Evolutionary conservation across 2,797 vertebrate species (phyloP).

Genomic region (Heliangelus exortis): DNA sequence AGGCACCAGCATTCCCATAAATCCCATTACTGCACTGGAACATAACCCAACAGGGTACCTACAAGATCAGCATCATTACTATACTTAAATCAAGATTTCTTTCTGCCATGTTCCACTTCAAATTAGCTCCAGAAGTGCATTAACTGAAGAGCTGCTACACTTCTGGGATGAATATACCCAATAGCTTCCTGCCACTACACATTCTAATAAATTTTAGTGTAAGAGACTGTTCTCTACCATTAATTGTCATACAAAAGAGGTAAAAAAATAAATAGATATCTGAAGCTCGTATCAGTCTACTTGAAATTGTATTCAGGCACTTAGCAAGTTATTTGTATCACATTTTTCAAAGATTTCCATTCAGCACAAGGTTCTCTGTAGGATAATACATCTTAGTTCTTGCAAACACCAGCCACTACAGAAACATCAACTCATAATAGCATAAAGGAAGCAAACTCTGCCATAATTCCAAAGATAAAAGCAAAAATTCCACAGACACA

Average conservation of each 20-base stretch:
- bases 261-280: not conserved
- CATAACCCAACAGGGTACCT: accelerated
- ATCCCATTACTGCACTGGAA: not conserved
- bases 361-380: not conserved
- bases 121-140: not conserved
- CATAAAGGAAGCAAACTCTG: not conserved
- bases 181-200: not conserved
- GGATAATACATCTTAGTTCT: not conserved
- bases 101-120: not conserved
- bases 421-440: not conserved
- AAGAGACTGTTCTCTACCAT: not conserved
- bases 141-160: not conserved
- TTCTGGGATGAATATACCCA: not conserved
- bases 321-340: not conserved
- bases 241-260: not conserved
- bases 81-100: not conserved
- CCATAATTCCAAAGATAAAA: accelerated
- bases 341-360: not conserved
- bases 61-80: not conserved
- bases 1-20: not conserved
- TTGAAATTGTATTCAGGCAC: not conserved
- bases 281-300: not conserved
- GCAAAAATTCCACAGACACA: not conserved
- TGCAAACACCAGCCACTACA: not conserved
- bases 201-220: not conserved